Conservation (phyloP, 1,140 invertebrate species). For the Heliconius hewitsoni region DNA sequence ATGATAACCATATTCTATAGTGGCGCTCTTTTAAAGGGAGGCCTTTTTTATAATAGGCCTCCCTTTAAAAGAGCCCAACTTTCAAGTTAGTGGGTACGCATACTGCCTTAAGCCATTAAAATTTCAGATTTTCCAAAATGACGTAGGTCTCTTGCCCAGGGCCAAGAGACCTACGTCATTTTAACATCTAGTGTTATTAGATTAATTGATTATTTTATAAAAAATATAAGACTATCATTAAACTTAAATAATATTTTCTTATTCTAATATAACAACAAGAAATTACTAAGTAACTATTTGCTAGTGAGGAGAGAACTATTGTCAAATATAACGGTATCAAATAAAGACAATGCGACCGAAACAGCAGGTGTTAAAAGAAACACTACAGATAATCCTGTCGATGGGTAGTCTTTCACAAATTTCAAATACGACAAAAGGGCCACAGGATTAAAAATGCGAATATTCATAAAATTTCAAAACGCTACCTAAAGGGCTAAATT, state of each 20-base stretch:
- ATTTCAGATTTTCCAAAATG: too few species aligned
- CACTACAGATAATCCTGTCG: conserved; percentile 31
- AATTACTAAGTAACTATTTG: background rate
- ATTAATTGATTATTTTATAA: too few species aligned
- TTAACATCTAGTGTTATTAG: too few species aligned
- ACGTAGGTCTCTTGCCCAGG: too few species aligned
- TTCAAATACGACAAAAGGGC: background rate
- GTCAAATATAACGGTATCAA: background rate
- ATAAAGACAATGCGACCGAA: conserved; percentile 1
- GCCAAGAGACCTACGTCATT: too few species aligned
- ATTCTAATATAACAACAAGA: background rate
- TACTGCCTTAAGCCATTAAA: too few species aligned
- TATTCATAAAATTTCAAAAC: conserved; percentile 1
- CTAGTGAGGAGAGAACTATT: background rate
- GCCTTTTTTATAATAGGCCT: too few species aligned
- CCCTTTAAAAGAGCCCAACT: too few species aligned
- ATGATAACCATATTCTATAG: too few species aligned
- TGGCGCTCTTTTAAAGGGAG: too few species aligned
- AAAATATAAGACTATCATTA: background rate
- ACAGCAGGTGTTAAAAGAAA: conserved; percentile 34
- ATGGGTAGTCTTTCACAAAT: background rate
- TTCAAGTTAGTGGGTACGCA: too few species aligned
- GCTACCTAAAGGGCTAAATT: conserved; percentile 22
- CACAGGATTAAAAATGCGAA: background rate
- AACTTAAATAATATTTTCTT: background rate